Evolutionary conservation across 2,888 invertebrate genomes (phyloP).

Genomic region (Tryphoninae sp.): DNA sequence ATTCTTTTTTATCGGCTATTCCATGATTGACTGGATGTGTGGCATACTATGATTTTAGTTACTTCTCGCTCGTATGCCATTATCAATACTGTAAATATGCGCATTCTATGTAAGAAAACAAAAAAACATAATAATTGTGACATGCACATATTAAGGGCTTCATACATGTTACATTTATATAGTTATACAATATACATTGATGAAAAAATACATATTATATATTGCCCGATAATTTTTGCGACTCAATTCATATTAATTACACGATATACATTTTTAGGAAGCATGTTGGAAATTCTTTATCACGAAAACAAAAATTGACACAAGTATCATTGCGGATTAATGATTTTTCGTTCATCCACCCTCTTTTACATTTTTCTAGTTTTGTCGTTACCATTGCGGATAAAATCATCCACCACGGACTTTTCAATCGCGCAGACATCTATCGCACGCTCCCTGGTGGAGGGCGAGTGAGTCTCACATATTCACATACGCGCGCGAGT

Average conservation of each 20-base stretch:
- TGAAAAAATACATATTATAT: background rate
- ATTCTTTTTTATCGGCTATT: background rate
- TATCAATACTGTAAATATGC: background rate
- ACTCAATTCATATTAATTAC: constrained; percentile 14
- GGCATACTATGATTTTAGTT: background rate
- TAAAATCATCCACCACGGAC: no score
- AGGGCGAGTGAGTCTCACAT: no score
- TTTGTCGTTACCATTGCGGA: no score
- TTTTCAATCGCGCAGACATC: no score
- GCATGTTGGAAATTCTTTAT: background rate
- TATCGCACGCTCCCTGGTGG: no score
- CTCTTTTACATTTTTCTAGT: no score
- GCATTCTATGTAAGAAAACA: background rate
- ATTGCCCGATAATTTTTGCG: constrained; percentile 3
- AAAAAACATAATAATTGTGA: constrained; percentile 17
- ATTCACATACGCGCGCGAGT: no score
- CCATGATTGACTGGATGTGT: background rate
- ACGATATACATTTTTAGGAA: constrained; percentile 18
- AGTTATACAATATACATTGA: constrained; percentile 7
- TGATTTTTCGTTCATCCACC: constrained; percentile 3
- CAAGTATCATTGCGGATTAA: background rate
- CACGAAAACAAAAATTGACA: background rate
- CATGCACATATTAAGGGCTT: constrained; percentile 3
- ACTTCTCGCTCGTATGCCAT: background rate
- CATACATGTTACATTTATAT: constrained; percentile 18